A percentile compares a stretch with the other conserved stretches of the same genome.
phyloP scores from a whole-genome alignment of 2,797 vertebrate species.

The Poecilia wingei region DNA sequence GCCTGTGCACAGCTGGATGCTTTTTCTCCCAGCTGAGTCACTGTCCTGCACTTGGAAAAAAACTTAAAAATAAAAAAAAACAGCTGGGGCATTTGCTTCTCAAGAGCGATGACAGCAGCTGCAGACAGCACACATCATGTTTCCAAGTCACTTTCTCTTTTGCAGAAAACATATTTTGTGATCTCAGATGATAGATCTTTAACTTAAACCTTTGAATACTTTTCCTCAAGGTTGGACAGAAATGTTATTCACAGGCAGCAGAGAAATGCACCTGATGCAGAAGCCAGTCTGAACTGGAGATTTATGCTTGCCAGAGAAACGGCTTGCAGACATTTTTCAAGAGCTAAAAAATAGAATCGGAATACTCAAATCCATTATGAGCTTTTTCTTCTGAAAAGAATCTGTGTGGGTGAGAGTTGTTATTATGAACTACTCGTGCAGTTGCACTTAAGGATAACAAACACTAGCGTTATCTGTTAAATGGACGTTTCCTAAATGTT shows the following conservation, averaged over 20 bases:
- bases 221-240: not conserved
- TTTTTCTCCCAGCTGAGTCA: slow-evolving; percentile 15
- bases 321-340: not conserved
- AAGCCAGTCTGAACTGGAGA: not conserved
- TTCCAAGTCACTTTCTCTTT: slow-evolving; percentile 2
- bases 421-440: not conserved
- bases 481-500: not conserved
- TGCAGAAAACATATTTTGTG: not conserved
- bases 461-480: not conserved
- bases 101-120: slow-evolving; percentile 7
- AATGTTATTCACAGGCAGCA: not conserved
- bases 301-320: not conserved
- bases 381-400: not conserved
- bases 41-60: slow-evolving; percentile 1
- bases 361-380: slow-evolving; percentile 4
- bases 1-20: slow-evolving; percentile 13
- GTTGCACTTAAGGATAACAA: slow-evolving; percentile 1
- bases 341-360: not conserved
- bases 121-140: slow-evolving; percentile 18
- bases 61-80: slow-evolving; percentile 10
- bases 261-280: slow-evolving; percentile 3
- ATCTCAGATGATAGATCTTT: slow-evolving; percentile 2
- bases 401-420: not conserved
- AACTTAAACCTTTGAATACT: not conserved
- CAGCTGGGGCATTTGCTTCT: slow-evolving; percentile 9